Evolutionary conservation across 1,140 invertebrate genomes (phyloP).

Genomic region (Thaumetopoea pityocampa): DNA sequence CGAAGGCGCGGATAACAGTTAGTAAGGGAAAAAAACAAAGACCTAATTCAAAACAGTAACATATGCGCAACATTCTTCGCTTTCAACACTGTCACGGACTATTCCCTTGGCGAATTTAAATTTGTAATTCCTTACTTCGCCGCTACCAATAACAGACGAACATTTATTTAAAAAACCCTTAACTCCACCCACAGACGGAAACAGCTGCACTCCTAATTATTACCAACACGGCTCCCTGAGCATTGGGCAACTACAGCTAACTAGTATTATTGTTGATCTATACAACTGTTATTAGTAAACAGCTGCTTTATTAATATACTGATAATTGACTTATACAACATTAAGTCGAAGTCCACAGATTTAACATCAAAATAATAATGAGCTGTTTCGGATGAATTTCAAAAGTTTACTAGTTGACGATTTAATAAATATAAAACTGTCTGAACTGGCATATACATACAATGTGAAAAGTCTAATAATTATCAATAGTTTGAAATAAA

Average conservation of each 20-base stretch:
- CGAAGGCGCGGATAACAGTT: too few relatives aligned
- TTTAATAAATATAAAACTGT: too few relatives aligned
- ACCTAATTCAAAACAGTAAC: constrained; percentile 45
- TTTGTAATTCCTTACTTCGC: constrained; percentile 57
- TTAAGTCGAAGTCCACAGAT: too few relatives aligned
- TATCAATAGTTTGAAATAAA: too few relatives aligned
- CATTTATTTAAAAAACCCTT: constrained; percentile 48
- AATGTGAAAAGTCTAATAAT: too few relatives aligned
- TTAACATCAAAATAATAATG: too few relatives aligned
- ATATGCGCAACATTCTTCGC: constrained; percentile 66
- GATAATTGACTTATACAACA: too few relatives aligned
- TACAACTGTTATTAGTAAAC: constrained; percentile 21
- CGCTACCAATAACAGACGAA: constrained; percentile 59
- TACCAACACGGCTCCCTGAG: constrained; percentile 49
- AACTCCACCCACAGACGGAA: constrained; percentile 64
- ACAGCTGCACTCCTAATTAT: constrained; percentile 68
- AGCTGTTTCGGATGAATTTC: too few relatives aligned
- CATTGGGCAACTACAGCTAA: constrained; percentile 40
- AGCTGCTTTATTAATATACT: constrained; percentile 11
- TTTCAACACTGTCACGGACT: constrained; percentile 40
- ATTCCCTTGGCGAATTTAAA: constrained; percentile 68
- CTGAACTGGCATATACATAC: too few relatives aligned
- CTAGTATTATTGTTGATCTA: constrained; percentile 24
- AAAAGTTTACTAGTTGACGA: too few relatives aligned
- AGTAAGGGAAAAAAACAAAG: constrained; percentile 40